Conservation (phyloP, 2,888 invertebrate genomes). For the Resseliella maxima region DNA sequence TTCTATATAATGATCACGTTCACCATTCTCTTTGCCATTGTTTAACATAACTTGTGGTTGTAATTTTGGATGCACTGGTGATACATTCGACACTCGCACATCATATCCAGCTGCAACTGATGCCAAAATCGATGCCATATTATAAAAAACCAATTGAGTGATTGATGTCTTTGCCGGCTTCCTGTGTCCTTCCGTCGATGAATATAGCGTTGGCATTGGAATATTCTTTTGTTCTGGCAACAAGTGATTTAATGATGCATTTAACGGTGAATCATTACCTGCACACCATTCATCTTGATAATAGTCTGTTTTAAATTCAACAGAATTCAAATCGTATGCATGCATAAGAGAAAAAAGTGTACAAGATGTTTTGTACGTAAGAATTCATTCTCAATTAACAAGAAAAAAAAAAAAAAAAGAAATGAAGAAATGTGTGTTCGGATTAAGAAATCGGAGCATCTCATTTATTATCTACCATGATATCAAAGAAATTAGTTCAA, state of each 20-base stretch:
- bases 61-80: conserved; percentile 83
- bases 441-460: background rate
- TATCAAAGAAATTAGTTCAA: background rate
- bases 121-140: conserved; percentile 91
- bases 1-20: conserved; percentile 54
- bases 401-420: too few relatives aligned
- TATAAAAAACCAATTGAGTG: conserved; percentile 75
- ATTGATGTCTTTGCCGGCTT: conserved; percentile 67
- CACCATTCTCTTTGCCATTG: background rate
- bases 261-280: conserved; percentile 59
- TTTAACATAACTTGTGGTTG: conserved; percentile 75
- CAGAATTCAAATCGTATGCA: background rate
- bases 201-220: conserved; percentile 85
- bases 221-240: conserved; percentile 67
- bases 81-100: conserved; percentile 87
- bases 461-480: background rate
- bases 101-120: conserved; percentile 93
- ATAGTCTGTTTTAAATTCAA: conserved; percentile 61
- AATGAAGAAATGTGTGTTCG: background rate
- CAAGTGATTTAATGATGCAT: conserved; percentile 58
- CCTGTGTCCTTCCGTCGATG: conserved; percentile 71
- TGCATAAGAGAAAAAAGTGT: conserved; percentile 51
- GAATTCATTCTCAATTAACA: conserved; percentile 53
- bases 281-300: conserved; percentile 66
- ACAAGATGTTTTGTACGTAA: background rate